Evolutionary conservation across 2,888 invertebrate species (phyloP), one percentile per base, ranked within the genome.

Genomic region (Epinotia ramella): DNA sequence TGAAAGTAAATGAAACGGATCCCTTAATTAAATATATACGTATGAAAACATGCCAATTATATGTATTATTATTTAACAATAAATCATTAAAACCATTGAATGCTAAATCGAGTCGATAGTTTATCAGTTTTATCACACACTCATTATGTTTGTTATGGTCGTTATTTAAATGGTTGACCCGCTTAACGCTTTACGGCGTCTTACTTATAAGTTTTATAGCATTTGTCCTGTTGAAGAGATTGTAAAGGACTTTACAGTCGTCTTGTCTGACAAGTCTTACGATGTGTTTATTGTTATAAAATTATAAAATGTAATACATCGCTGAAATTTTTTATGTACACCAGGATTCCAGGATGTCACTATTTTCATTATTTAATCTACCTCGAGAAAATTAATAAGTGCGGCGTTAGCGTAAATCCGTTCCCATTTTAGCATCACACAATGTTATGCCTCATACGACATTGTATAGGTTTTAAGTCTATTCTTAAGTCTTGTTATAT

Each of bases 101-200:
- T 46, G 33, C 5, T 57, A 40, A 40, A 68, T 20, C 57, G 13
- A 46, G 24, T 24, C 46, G 69, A 59, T 60, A 69, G 1, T 20
- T 20, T 1, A 46, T 28, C n/a, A n/a, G n/a, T n/a, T n/a, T n/a
- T 18, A 3, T 16, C 13, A 53, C 53, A 57, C 40, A 68, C 3
- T 7, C 44, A 33, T 46, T 59, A n/a, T 44, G 20, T 57, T 46
- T 59, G 44, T 68, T 68, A 60, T 4, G 69, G n/a, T 24, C 12
- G 20, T 20, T 59, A 69, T 60, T 69, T 46, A 68, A 59, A 44
- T 69, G 60, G 16, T 69, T 46, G 20, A 60, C 49, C 68, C 59
- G 44, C 57, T 44, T 69, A 46, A 49, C 16, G 3, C 1, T 16
- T 2, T 68, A 68, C 13, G 16, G 16, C 59, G 18, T 24, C 67